Conservation (phyloP, 2,113 vertebrate genomes). For the Anthoscopus minutus region DNA sequence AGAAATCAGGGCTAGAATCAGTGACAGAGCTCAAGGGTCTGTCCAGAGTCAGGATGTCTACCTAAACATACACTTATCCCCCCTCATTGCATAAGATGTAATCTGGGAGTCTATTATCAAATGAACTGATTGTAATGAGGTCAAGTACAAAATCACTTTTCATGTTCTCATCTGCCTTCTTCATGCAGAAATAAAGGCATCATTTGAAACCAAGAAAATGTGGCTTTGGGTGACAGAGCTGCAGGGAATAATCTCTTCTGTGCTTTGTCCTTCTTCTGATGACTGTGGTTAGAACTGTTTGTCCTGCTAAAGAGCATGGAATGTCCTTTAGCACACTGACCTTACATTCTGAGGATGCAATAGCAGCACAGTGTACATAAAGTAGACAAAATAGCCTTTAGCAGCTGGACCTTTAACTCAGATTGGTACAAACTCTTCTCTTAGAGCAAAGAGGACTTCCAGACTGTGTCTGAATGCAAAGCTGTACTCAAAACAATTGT, state of each 20-base stretch:
- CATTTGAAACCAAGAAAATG: background rate
- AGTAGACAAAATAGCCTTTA: background rate
- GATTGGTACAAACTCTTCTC: background rate
- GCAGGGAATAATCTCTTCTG: background rate
- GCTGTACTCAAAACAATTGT: background rate
- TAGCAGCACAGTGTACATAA: rapidly evolving
- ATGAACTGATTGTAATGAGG: background rate
- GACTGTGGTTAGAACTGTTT: background rate
- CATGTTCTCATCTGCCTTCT: background rate
- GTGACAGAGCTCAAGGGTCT: background rate
- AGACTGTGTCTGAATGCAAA: background rate
- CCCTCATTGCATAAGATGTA: background rate
- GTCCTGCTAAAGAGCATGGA: background rate
- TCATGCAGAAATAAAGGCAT: background rate
- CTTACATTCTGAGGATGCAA: background rate
- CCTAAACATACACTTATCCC: background rate
- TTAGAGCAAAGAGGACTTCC: background rate
- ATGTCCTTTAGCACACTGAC: background rate
- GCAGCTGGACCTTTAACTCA: background rate
- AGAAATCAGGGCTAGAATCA: background rate
- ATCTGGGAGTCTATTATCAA: background rate
- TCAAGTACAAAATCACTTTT: background rate
- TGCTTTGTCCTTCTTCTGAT: background rate
- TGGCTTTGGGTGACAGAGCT: background rate
- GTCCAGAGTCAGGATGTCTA: background rate